Evolutionary conservation across 2,797 vertebrate species (phyloP).

Genomic region (Silurus aristotelis): DNA sequence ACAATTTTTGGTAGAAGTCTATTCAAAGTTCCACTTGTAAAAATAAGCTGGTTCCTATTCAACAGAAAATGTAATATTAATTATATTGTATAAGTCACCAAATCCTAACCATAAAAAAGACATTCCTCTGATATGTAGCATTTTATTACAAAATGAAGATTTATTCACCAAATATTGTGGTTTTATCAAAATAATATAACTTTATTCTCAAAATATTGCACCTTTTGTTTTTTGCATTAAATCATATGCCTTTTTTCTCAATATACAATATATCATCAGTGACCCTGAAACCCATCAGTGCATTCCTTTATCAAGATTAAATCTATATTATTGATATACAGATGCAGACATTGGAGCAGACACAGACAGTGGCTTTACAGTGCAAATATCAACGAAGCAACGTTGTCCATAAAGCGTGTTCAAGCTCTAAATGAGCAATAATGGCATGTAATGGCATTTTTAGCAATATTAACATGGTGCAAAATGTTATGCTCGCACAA

Average conservation of each 20-base stretch:
- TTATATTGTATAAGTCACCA: not conserved
- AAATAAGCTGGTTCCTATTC: not conserved
- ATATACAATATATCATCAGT: not conserved
- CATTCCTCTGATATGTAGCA: not conserved
- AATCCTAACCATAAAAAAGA: not conserved
- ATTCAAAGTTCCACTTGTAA: not conserved
- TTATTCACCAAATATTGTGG: not conserved
- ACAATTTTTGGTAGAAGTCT: not conserved
- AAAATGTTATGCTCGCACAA: conserved; percentile 8
- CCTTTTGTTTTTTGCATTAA: not conserved
- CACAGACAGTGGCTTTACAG: no score
- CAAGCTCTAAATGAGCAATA: not conserved
- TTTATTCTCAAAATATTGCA: not conserved
- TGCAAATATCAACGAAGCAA: not conserved
- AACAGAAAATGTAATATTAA: not conserved
- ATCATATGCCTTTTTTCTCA: not conserved
- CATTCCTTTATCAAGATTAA: not conserved
- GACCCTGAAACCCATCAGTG: not conserved
- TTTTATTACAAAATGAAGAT: not conserved
- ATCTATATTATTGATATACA: not conserved
- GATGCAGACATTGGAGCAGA: not conserved
- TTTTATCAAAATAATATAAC: not conserved
- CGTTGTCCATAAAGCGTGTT: not conserved
- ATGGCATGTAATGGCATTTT: not conserved
- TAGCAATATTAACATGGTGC: not conserved